Evolutionary conservation across 2,888 invertebrate genomes (phyloP).

Genomic region (Antheraea assamensis): DNA sequence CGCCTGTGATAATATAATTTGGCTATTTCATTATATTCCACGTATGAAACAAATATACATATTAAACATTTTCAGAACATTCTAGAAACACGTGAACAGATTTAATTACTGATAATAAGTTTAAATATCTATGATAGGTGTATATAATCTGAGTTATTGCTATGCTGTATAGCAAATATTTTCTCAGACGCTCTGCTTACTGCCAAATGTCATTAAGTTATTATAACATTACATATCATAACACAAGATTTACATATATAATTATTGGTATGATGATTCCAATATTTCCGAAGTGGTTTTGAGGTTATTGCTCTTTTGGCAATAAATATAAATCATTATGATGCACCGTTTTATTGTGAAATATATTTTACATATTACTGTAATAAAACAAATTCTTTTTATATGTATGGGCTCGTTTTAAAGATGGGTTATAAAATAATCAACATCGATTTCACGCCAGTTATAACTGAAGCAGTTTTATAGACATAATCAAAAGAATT

Average conservation of each 20-base stretch:
- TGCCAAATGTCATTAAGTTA: constrained; percentile 8
- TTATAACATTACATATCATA: constrained; percentile 13
- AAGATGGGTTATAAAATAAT: constrained; percentile 20
- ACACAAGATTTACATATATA: constrained; percentile 26
- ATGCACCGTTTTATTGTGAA: constrained; percentile 31
- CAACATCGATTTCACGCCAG: constrained; percentile 18
- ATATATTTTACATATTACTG: constrained; percentile 24
- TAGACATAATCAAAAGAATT: constrained; percentile 7
- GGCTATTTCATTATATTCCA: background rate
- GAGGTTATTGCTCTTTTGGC: constrained; percentile 52
- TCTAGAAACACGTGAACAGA: background rate
- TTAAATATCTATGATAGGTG: too few species aligned
- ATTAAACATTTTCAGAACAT: background rate
- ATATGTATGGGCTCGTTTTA: constrained; percentile 16
- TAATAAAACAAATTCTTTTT: constrained; percentile 22
- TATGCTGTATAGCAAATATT: background rate
- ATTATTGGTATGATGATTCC: constrained; percentile 27
- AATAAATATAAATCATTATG: constrained; percentile 41
- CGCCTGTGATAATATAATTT: constrained; percentile 42
- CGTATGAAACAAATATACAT: background rate
- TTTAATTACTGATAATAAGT: background rate
- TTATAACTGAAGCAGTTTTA: constrained; percentile 12
- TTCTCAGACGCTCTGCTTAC: background rate
- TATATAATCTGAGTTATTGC: background rate
- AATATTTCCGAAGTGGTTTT: constrained; percentile 45